Evolutionary conservation across 1,140 invertebrate species (phyloP), one percentile per base, ranked within the genome.

Genomic region (Capitella teleta): DNA sequence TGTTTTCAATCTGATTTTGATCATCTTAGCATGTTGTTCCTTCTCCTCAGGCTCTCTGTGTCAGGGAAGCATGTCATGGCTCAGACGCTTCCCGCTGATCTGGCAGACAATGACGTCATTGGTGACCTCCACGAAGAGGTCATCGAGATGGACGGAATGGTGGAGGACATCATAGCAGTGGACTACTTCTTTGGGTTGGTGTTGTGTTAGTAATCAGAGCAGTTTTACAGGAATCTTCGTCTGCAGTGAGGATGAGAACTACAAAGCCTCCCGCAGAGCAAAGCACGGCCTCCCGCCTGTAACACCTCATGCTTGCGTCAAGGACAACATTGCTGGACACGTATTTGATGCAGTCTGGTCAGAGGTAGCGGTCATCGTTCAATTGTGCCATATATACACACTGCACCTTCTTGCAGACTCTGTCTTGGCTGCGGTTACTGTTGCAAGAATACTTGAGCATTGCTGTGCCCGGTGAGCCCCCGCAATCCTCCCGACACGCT

Each of bases 111-210:
- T n/a, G 8, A 32, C 8, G 30, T 8, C 30, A 32, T 32, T n/a
- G 8, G 21, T n/a, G 10, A 23, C 16, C 42, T 44, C 6, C 23
- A 44, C 16, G 42, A 44, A 25, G 42, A 44, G 16, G 25, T 44
- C 18, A 24, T 44, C 1, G 42, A 44, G 28, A 5, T 26, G 21
- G 42, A 44, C 16, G 42, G 42, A 5, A 16, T 26, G 5, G 5
- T 44, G 21, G 42, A 44, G 12, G 42, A 44, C 42, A 44, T 44
- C 25, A 44, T 44, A 12, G 42, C 19, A 16, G 28, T 44, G 5
- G 42, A 44, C 14, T 44, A 44, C n/a, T 16, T 6, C 10, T 44
- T 26, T 26, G 23, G 8, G 42, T 44, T 26, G 12, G 38, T 40
- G 8, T n/a, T 8, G 19, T 40, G 3, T 21, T n/a, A n/a, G n/a